phyloP scores from a whole-genome alignment of 2,888 invertebrate genomes.

The Zonitis immaculata region DNA sequence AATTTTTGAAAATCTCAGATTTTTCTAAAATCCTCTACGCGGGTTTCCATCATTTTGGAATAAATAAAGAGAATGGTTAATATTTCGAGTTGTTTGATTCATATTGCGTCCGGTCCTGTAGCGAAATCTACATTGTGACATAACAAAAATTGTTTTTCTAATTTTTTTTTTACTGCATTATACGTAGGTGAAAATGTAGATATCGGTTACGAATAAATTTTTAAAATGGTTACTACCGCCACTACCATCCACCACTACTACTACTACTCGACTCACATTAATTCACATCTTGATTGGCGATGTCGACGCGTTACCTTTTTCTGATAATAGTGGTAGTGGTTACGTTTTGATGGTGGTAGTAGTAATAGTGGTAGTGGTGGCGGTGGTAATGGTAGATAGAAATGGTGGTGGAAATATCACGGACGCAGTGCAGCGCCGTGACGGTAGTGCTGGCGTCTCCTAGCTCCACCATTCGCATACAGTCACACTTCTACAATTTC shows the following conservation, averaged over 20 bases:
- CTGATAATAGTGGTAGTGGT: background rate
- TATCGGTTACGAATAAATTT: slow-evolving; percentile 2
- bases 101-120: too few relatives aligned
- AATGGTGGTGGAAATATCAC: slow-evolving; percentile 22
- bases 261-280: slow-evolving; percentile 6
- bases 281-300: slow-evolving; percentile 16
- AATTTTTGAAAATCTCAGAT: too few relatives aligned
- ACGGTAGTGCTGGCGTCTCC: slow-evolving; percentile 45
- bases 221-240: background rate
- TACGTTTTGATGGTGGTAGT: background rate
- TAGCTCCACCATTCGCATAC: slow-evolving; percentile 39
- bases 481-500: slow-evolving; percentile 28
- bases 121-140: too few relatives aligned
- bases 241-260: too few relatives aligned
- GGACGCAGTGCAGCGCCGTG: slow-evolving; percentile 42
- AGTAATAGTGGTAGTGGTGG: background rate
- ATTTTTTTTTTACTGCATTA: background rate
- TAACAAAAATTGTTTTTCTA: background rate
- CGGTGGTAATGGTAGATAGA: background rate
- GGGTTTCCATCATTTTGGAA: too few relatives aligned
- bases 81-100: too few relatives aligned
- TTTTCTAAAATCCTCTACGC: too few relatives aligned
- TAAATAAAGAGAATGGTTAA: too few relatives aligned
- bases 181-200: background rate
- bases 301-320: slow-evolving; percentile 3